Evolutionary conservation across 2,888 invertebrate species (phyloP), one percentile per base, ranked within the genome.

Genomic region (Hypselothyrea guttata): DNA sequence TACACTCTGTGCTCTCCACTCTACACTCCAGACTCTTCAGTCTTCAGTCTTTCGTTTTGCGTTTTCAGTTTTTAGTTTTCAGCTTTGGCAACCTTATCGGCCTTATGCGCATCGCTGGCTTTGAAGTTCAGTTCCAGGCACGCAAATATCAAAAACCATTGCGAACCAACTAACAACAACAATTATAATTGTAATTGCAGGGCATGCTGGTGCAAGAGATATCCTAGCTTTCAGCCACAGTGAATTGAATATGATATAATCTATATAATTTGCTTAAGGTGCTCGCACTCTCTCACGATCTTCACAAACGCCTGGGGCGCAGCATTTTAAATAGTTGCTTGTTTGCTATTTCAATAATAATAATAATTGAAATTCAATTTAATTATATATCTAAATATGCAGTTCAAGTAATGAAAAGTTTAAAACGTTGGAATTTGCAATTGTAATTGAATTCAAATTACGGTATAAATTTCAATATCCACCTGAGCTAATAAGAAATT

Each of bases 41-140:
- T 34, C 28, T 30, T 46, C 11, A 33, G 54, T 30, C 61, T 66
- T 53, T 31, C 12, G 46, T 35, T 49, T 59, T 47, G 8, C 7
- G 40, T 49, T 18, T 42, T 18, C 34, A 9, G 45, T 40, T 9
- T 40, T 27, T 12, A 31, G 53, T 53, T 54, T 67, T 69, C 38
- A 52, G 51, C 63, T 63, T 64, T 71, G 71, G 3, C 67, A 62
- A 71, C 62, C 70, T 70, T 70, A 70, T 70, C 70, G 70, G 53
- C 47, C 31, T 70, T 70, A 54, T 72, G 70, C 70, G 70, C 70
- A 70, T 72, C 70, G 70, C 68, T 70, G 70, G 68, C 70, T 70
- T 72, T 70, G 70, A 70, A 76, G 79, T 81, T 77, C 71, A 67
- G 71, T 68, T 75, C 35, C 68, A 74, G 69, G 78, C 84, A 79